Conservation (phyloP, 2,888 invertebrate species). For the Phyto melanocephala region DNA sequence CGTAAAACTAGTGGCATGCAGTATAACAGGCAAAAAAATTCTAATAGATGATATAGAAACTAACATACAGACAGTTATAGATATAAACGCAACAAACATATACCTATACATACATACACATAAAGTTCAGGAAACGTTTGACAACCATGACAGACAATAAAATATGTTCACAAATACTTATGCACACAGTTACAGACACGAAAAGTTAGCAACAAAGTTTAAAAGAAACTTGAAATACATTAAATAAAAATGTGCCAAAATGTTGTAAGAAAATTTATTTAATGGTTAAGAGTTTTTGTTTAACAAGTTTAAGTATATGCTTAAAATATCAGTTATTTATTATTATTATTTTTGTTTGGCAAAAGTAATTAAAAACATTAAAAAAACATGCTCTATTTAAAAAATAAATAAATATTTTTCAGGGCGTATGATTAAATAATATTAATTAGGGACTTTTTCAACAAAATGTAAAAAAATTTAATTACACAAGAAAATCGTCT, state of each 20-base stretch:
- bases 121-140: conserved; percentile 60
- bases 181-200: background rate
- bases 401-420: background rate
- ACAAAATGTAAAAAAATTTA: too few species aligned
- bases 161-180: conserved; percentile 47
- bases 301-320: background rate
- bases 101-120: background rate
- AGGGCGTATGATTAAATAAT: background rate
- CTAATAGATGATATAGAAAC: conserved; percentile 51
- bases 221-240: conserved; percentile 23
- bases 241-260: conserved; percentile 6
- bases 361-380: background rate
- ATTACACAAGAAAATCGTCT: too few species aligned
- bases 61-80: conserved; percentile 37
- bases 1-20: background rate
- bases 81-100: background rate
- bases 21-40: conserved; percentile 13
- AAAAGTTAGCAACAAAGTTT: conserved; percentile 20
- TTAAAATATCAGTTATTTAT: background rate
- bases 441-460: background rate
- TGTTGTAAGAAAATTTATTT: conserved; percentile 1
- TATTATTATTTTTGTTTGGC: background rate
- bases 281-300: background rate
- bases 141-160: conserved; percentile 63
- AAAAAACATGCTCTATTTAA: background rate